These are phyloP conservation scores for Hucho hucho DNA, from an alignment of 2,113 vertebrate species.

Conservation along the genomic window DNA sequence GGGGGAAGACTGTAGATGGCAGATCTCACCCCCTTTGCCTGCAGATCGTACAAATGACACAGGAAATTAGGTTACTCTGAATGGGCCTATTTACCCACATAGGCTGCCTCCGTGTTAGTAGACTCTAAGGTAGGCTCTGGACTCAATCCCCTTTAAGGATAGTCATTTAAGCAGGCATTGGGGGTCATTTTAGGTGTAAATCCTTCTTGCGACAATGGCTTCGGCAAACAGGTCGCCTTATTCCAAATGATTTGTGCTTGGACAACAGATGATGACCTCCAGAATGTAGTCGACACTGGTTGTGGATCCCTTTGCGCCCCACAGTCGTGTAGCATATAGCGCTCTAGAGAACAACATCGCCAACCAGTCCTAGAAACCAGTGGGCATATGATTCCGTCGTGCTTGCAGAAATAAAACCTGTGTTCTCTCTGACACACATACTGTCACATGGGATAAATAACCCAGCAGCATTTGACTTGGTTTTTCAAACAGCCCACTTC, in stretches of 20 bases:
- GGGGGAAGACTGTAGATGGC: constrained; percentile 74
- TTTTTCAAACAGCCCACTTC: too few species aligned
- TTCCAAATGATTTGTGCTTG: background rate
- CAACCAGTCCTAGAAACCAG: background rate
- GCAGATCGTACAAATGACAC: constrained; percentile 51
- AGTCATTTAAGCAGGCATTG: too few species aligned
- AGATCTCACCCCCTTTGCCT: constrained; percentile 78
- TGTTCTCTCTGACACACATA: background rate
- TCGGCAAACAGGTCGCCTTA: background rate
- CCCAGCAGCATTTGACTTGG: too few species aligned
- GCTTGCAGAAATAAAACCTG: background rate
- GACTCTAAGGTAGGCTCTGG: background rate
- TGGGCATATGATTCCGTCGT: background rate
- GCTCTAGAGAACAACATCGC: background rate
- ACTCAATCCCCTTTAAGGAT: background rate
- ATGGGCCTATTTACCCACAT: background rate
- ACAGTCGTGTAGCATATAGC: background rate
- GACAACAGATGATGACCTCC: background rate
- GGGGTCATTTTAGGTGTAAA: too few species aligned
- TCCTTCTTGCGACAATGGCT: too few species aligned
- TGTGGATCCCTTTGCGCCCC: background rate
- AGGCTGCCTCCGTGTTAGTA: background rate
- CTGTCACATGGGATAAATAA: too few species aligned
- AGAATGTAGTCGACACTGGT: background rate
- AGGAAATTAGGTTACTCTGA: constrained; percentile 32